Conservation (phyloP, 2,888 invertebrate genomes). For the Pardosa pseudoannulata region DNA sequence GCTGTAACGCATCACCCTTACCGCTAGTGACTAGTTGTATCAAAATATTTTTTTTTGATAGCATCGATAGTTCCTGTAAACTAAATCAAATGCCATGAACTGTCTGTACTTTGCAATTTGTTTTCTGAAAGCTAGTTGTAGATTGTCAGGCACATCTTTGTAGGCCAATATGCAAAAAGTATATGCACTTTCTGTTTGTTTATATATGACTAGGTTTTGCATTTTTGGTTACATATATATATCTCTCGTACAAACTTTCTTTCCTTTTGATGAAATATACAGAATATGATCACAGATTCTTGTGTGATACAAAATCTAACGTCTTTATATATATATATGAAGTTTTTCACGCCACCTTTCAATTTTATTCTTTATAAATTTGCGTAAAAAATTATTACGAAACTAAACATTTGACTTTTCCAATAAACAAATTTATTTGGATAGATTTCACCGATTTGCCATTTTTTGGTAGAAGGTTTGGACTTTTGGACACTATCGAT, state of each 20-base stretch:
- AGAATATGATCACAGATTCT: conserved; percentile 14
- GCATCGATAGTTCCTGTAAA: neutral
- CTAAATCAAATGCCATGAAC: conserved; percentile 15
- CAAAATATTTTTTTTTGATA: conserved; percentile 57
- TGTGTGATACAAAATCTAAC: neutral
- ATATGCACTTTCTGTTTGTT: neutral
- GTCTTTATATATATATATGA: neutral
- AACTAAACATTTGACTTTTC: too few relatives aligned
- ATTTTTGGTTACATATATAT: neutral
- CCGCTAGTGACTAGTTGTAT: conserved; percentile 49
- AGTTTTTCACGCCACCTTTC: too few relatives aligned
- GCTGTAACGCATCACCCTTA: neutral
- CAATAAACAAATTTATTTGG: too few relatives aligned
- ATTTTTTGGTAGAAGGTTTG: too few relatives aligned
- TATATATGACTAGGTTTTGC: conserved; percentile 8
- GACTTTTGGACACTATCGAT: too few relatives aligned
- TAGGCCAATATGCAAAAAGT: conserved; percentile 35
- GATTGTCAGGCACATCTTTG: conserved; percentile 70
- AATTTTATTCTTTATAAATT: too few relatives aligned
- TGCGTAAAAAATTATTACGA: too few relatives aligned
- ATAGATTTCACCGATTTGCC: too few relatives aligned
- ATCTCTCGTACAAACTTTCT: neutral
- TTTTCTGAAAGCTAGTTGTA: conserved; percentile 27
- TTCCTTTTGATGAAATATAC: neutral
- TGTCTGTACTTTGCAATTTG: conserved; percentile 52